Percentiles rank a stretch among this genome's conserved stretches.
Conservation (phyloP, 2,113 vertebrate species). For the Hystrix brachyura region DNA sequence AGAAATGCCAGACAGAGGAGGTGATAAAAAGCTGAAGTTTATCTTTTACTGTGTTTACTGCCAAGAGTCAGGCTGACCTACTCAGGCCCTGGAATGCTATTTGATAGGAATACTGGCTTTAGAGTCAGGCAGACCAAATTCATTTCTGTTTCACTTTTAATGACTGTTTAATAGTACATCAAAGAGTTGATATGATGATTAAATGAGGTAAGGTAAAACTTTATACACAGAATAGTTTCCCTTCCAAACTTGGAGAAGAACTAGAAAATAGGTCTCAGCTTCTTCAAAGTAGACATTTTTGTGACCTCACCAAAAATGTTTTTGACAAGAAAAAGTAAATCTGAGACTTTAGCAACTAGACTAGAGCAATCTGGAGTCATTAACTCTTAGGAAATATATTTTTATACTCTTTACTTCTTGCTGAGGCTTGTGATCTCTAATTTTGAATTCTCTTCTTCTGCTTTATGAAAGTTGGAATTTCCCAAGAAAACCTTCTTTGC, state of each 20-base stretch:
- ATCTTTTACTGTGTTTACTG: neutral
- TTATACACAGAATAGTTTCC: slow-evolving; percentile 1
- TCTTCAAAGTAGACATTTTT: neutral
- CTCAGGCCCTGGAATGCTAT: neutral
- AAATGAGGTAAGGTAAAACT: slow-evolving; percentile 9
- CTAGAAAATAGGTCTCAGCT: neutral
- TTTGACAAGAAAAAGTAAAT: slow-evolving; percentile 34
- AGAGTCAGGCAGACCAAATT: neutral
- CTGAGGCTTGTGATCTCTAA: neutral
- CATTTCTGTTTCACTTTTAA: neutral
- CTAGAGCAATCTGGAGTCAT: neutral
- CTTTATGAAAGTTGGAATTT: neutral
- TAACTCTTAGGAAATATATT: neutral
- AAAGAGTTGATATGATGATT: slow-evolving; percentile 9
- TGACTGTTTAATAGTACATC: neutral
- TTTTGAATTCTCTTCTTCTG: neutral
- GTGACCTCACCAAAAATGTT: neutral
- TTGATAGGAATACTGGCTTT: neutral
- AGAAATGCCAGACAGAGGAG: neutral
- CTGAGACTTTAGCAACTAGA: slow-evolving; percentile 28
- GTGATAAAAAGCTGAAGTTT: slow-evolving; percentile 23
- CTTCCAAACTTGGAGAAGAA: neutral
- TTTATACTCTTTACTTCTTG: neutral
- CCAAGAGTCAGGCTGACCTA: neutral
- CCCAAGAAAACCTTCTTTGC: neutral